Evolutionary conservation across 2,797 vertebrate species (phyloP), one percentile per base, ranked within the genome.

Genomic region (Falco berigora): DNA sequence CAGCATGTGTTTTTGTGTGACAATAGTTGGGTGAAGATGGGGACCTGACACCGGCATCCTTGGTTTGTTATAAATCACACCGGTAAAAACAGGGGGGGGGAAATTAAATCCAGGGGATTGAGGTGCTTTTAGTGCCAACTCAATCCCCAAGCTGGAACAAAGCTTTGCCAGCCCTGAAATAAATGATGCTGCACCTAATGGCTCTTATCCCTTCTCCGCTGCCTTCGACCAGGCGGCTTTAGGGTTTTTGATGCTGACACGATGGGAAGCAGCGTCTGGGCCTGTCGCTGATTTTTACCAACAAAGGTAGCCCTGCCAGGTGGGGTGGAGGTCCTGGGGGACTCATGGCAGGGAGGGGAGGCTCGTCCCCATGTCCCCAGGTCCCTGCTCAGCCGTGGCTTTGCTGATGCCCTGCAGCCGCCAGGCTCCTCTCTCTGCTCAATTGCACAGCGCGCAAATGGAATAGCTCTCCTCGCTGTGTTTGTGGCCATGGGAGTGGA

Each of bases 401-500:
- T 28, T 64, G 25, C 95, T 55, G 93, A 92, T 93, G 92, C 93
- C 94, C 96, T 5, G 23, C 96, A 91, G 96, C 93, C 77, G 86
- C 92, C 36, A 61, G 94, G 95, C 90, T 93, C 76, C 82, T 96
- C 94, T 97, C 95, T 97, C 96, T 97, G 95, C 95, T 97, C 97
- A 97, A 94, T 96, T 97, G 95, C 96, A 97, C 96, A 97, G 67
- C 40, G 64, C 72, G 3, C 96, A 97, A 95, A 95, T 96, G 95
- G 94, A 96, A 96, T 97, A 92, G 71, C 93, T 97, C 91, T 95
- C 88, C 88, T 96, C 67, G 73, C 91, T 95, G 92, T 95, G 94
- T 96, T 94, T 92, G 95, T 94, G 94, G 96, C 97, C 97, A 97
- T 22, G 71, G 96, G 96, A 97, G 95, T 96, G 97, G 96, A 97